Base-by-base conservation (phyloP, 2,888 invertebrate genomes). In the Caenorhabditis sp. region DNA sequence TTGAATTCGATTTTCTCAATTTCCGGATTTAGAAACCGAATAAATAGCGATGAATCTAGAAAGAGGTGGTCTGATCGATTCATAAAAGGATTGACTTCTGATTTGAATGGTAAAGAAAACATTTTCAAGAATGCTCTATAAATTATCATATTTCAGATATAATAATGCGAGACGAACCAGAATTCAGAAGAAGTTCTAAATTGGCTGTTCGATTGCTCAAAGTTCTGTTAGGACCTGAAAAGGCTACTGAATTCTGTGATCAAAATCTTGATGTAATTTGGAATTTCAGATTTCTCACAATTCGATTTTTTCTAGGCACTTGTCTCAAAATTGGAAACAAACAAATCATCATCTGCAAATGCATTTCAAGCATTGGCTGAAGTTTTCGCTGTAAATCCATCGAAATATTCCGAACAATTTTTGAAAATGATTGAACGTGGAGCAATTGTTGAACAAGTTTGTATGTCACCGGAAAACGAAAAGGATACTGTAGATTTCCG, bases 311-410 rank as follows among this genome's bases (percentile, higher is more conserved):
- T 43, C 7, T 14, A 43, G 43, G 14, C 17, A 43, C 17, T 43
- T 3, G 12, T 43, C 3, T 72, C 2, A 53, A 64, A 3, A 43
- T 43, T 43, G 14, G 43, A 43, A 43, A 17, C 43, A 3, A 14
- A 12, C 12, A 20, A 61, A 1, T n/a, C 43, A n/a, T 70, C 62
- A 20, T 61, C 54, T 54, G 63, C 70, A 1, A 74, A 70, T 60
- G 23, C 67, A 20, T 74, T 67, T 31, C 69, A 70, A 54, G 67
- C 58, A 14, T 59, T 74, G n/a, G 63, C 54, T 14, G 69, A 70
- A 53, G 63, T 74, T 4, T 67, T 61, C 36, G 26, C 25, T n/a
- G 38, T 58, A 8, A 49, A 63, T 31, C 26, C 49, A 1, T 14
- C 27, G 1, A 53, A 67, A 23, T 70, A 67, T 54, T 54, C 66